Evolutionary conservation across 2,797 vertebrate genomes (phyloP), one percentile per base, ranked within the genome.

Genomic region (Graptemys geographica): DNA sequence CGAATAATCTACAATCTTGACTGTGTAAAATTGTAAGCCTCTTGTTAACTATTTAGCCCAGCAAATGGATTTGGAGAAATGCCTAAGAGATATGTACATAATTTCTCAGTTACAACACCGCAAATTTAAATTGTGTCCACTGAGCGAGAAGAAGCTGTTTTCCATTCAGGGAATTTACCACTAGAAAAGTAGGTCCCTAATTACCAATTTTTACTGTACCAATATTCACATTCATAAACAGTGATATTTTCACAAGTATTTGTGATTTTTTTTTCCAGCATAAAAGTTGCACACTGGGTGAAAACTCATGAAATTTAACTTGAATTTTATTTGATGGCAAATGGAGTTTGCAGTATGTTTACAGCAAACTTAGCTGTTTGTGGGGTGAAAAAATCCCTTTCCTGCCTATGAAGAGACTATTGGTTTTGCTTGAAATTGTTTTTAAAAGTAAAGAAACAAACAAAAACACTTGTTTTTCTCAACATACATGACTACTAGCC

Each of bases 341-440:
- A 82, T 0, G 11, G 7, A 79, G 1, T 55, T 80, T 81, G 6
- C 86, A 57, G 25, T 56, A 53, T 18, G 84, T 76, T 44, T 76
- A 47, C 25, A 47, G 74, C 44, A 76, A 76, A 76, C 27, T 47
- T 76, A 44, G 6, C 41, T 88, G 76, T 91, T 44, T 52, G 23
- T 41, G 21, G 7, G 6, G 74, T 13, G 23, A 83, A 89, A 15
- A 15, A 83, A 89, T 88, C 55, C 1, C 0, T 80, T 87, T 83
- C 85, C 55, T 78, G 5, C 51, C 41, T 79, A 13, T 51, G 15
- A 89, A 92, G 41, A 3, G n/a, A 3, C 51, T 44, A 25, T 84
- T 87, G 31, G 51, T 53, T 83, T 31, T 95, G 13, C 79, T 21
- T 44, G 53, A 72, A 78, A 86, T 92, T 89, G 31, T 21, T 55